These are phyloP conservation scores for Rhaphigaster nebulosa DNA, from an alignment of 2,888 invertebrate species.

Conservation along the genomic window DNA sequence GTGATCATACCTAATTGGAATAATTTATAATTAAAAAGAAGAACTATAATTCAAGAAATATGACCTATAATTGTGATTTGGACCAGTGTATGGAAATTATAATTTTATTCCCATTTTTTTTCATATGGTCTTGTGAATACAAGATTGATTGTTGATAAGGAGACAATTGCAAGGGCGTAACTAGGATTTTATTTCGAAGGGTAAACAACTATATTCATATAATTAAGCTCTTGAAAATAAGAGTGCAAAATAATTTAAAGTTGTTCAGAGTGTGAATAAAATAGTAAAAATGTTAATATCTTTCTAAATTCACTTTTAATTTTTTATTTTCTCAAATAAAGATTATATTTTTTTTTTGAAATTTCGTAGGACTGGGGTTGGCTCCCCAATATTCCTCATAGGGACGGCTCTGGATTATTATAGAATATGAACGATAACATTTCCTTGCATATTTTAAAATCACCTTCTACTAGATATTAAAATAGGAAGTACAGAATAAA, in stretches of 20 bases:
- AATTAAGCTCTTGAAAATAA: not conserved
- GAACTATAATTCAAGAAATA: not conserved
- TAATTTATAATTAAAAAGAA: too few species aligned
- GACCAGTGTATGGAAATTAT: not conserved
- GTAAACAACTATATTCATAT: not conserved
- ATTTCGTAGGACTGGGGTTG: not conserved
- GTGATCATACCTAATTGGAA: too few species aligned
- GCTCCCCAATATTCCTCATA: not conserved
- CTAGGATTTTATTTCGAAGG: not conserved
- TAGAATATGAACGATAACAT: slow-evolving; percentile 6
- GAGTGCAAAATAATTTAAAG: not conserved
- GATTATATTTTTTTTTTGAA: not conserved
- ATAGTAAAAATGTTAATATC: not conserved
- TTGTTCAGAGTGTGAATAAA: not conserved
- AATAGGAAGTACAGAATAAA: not conserved
- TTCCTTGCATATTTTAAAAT: not conserved
- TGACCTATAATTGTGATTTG: not conserved
- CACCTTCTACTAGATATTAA: not conserved
- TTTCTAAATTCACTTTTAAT: not conserved
- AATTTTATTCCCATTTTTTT: not conserved
- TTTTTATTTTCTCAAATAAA: not conserved
- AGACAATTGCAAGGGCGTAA: not conserved
- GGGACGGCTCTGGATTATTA: not conserved
- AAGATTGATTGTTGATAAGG: not conserved
- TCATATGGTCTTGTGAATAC: not conserved